A percentile compares a stretch with the other conserved stretches of the same genome.
Evolutionary conservation across 2,797 vertebrate species (phyloP).

Genomic region (Coilia nasus): DNA sequence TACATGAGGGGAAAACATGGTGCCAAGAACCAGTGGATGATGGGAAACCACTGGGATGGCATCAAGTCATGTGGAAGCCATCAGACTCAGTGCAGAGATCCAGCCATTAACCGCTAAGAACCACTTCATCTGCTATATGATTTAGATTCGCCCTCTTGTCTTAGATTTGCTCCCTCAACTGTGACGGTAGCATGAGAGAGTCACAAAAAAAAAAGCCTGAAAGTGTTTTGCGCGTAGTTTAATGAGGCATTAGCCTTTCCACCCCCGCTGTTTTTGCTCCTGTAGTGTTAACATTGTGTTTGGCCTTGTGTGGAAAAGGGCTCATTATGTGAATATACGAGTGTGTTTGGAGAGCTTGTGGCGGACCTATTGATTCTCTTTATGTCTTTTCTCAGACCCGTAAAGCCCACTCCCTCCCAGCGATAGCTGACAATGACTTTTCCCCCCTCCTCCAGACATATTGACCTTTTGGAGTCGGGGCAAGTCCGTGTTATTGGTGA

Average conservation of each 20-base stretch:
- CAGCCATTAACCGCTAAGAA: not conserved
- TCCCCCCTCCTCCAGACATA: not conserved
- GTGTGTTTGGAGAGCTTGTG: not conserved
- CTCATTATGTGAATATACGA: slow-evolving; percentile 12
- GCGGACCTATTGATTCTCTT: not conserved
- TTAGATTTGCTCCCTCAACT: not conserved
- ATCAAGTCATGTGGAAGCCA: slow-evolving; percentile 18
- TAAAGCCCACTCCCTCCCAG: not conserved
- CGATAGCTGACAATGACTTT: slow-evolving; percentile 20
- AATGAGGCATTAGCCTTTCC: not conserved
- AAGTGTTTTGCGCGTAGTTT: not conserved
- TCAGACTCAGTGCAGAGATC: not conserved
- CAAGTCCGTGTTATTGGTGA: slow-evolving; percentile 7
- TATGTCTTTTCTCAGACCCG: not conserved
- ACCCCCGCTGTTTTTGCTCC: not conserved
- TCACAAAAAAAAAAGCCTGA: not conserved
- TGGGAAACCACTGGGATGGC: not conserved
- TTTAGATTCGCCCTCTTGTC: not conserved
- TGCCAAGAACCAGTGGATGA: not conserved
- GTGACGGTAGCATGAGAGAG: not conserved
- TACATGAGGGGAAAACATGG: not conserved
- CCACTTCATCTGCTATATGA: not conserved
- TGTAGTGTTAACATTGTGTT: not conserved
- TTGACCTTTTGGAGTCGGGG: not conserved
- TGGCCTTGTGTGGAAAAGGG: not conserved